Conservation (phyloP, 2,113 vertebrate genomes). For the Marcusenius ussheri region DNA sequence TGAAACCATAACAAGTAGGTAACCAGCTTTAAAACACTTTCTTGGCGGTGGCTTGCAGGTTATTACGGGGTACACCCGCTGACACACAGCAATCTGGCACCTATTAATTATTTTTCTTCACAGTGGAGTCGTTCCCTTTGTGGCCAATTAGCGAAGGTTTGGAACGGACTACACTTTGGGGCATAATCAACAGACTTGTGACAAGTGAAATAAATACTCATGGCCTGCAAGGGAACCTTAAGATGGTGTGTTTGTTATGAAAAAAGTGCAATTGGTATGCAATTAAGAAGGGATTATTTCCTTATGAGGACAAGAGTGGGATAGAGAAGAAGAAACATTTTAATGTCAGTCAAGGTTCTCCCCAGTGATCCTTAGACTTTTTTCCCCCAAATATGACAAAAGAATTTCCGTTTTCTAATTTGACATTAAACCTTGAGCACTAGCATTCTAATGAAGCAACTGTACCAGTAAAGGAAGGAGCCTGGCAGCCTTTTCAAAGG, state of each 20-base stretch:
- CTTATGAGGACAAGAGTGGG: background rate
- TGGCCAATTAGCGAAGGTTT: constrained; percentile 3
- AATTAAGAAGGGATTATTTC: background rate
- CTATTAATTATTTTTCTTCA: constrained; percentile 1
- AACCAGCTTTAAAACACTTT: background rate
- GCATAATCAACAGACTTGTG: background rate
- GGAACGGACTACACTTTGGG: background rate
- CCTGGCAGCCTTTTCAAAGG: background rate
- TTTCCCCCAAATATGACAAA: background rate
- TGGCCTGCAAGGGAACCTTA: background rate
- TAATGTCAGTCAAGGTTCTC: background rate
- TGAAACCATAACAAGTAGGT: background rate
- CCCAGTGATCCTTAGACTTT: background rate
- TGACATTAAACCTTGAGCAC: background rate
- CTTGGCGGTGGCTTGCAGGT: background rate
- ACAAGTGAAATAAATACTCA: background rate
- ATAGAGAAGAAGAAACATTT: background rate
- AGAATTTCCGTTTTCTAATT: background rate
- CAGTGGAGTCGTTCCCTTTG: background rate
- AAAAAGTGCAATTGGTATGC: background rate
- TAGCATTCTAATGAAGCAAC: background rate
- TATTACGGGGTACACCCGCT: background rate
- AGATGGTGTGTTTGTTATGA: background rate
- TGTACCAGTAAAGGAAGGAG: too few species aligned
- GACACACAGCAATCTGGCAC: background rate